A percentile compares a stretch with the other conserved stretches of the same genome.
Conservation (phyloP, 2,113 vertebrate genomes). For the Nothobranchius furzeri region DNA sequence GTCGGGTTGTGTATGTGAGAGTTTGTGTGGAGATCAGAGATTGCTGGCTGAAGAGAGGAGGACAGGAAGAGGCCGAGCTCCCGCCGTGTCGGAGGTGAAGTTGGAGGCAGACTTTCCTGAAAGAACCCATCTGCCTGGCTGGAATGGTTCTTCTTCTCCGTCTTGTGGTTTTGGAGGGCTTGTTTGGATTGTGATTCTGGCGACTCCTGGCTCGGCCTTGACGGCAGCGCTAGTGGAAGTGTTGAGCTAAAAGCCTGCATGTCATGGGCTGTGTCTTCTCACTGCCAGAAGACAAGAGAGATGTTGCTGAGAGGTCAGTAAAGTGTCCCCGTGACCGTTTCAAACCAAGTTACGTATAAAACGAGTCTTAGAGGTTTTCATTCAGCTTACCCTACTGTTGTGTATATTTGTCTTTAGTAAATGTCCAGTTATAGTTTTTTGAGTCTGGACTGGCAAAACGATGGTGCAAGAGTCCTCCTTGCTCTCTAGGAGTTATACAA, state of each 20-base stretch:
- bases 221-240: slow-evolving; percentile 53
- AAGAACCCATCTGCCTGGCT: slow-evolving; percentile 19
- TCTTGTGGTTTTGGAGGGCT: slow-evolving; percentile 34
- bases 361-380: background rate
- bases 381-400: no score
- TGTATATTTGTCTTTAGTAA: background rate
- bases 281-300: slow-evolving; percentile 80
- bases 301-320: slow-evolving; percentile 86
- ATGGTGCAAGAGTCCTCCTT: background rate
- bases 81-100: slow-evolving; percentile 41
- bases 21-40: slow-evolving; percentile 35
- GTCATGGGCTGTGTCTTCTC: slow-evolving; percentile 91
- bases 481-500: slow-evolving; percentile 31
- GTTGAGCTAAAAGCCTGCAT: slow-evolving; percentile 57
- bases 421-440: background rate
- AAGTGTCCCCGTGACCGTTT: slow-evolving; percentile 24
- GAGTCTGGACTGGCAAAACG: background rate
- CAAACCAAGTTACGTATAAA: background rate
- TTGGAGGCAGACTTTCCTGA: slow-evolving; percentile 20
- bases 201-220: slow-evolving; percentile 48
- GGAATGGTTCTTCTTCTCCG: slow-evolving; percentile 27
- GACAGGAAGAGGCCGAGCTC: slow-evolving; percentile 65
- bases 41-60: slow-evolving; percentile 52
- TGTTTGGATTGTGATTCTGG: slow-evolving; percentile 58
- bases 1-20: slow-evolving; percentile 34